phyloP scores from a whole-genome alignment of 37 sponge, comb jelly and placozoan species.

The Diacarnus erythraeanus region DNA sequence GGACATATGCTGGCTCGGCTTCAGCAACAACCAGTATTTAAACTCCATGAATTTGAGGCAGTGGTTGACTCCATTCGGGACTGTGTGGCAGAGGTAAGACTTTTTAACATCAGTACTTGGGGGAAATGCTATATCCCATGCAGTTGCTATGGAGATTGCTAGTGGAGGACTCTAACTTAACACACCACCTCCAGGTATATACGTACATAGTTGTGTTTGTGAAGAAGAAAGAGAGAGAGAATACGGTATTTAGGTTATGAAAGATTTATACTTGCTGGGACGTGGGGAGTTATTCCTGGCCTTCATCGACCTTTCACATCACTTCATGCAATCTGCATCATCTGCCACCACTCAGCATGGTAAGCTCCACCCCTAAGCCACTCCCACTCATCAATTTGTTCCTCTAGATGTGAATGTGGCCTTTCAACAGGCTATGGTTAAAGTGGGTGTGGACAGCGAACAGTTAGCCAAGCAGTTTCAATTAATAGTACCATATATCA shows the following conservation, averaged over 20 bases:
- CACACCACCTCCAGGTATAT: conserved; percentile 66
- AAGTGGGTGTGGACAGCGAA: conserved; percentile 51
- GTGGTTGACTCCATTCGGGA: conserved; percentile 60
- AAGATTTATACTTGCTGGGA: conserved; percentile 92
- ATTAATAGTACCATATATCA: conserved; percentile 19
- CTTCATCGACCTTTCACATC: conserved; percentile 75
- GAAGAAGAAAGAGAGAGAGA: background rate
- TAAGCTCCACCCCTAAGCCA: conserved; percentile 8
- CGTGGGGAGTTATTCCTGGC: conserved; percentile 91
- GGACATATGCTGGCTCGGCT: conserved; percentile 47
- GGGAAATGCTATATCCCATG: background rate
- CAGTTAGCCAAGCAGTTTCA: conserved; percentile 47
- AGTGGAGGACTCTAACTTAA: conserved; percentile 75
- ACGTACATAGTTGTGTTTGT: background rate
- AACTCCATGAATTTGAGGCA: conserved; percentile 68
- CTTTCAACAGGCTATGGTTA: conserved; percentile 71
- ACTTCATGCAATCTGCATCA: conserved; percentile 64
- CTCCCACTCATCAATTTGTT: background rate
- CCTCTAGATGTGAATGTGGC: conserved; percentile 77
- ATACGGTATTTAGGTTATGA: conserved; percentile 53
- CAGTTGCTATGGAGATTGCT: conserved; percentile 82
- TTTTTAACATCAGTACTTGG: too few species aligned
- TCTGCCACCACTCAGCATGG: conserved; percentile 71
- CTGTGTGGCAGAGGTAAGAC: conserved; percentile 67
- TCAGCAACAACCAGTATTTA: conserved; percentile 56